phyloP scores from a whole-genome alignment of 2,888 invertebrate species.

The Ennomos fuscantarius region DNA sequence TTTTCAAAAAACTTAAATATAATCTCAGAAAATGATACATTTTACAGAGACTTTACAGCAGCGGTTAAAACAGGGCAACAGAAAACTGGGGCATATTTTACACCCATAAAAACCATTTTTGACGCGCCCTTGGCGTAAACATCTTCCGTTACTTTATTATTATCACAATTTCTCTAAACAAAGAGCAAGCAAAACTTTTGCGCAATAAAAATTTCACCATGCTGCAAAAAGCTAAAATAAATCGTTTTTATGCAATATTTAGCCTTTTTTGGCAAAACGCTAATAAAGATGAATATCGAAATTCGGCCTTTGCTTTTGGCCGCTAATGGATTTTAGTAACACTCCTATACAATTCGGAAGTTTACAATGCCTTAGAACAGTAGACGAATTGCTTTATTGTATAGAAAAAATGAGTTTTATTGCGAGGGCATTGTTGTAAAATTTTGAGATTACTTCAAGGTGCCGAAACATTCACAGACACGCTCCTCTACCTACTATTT shows the following conservation, averaged over 20 bases:
- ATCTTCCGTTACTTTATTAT: slow-evolving; percentile 39
- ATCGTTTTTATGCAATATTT: slow-evolving; percentile 62
- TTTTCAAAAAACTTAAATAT: too few relatives aligned
- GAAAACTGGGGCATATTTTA: too few relatives aligned
- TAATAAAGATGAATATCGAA: slow-evolving; percentile 42
- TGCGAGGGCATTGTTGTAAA: slow-evolving; percentile 56
- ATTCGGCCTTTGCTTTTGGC: slow-evolving; percentile 53
- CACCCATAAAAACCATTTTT: too few relatives aligned
- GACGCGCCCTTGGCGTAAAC: not conserved
- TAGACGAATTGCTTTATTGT: slow-evolving; percentile 80
- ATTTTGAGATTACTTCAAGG: slow-evolving; percentile 60
- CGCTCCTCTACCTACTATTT: slow-evolving; percentile 43
- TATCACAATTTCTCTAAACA: slow-evolving; percentile 57
- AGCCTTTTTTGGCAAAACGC: slow-evolving; percentile 56
- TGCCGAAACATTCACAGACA: slow-evolving; percentile 59
- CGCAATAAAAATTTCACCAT: slow-evolving; percentile 67
- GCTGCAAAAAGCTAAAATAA: slow-evolving; percentile 42
- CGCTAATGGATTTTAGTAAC: slow-evolving; percentile 70
- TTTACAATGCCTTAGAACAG: slow-evolving; percentile 74
- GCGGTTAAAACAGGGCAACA: too few relatives aligned
- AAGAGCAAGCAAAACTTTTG: slow-evolving; percentile 48
- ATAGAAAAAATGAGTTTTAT: slow-evolving; percentile 73
- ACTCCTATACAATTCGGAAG: slow-evolving; percentile 74
- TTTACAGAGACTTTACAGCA: too few relatives aligned
- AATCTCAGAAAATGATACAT: too few relatives aligned